phyloP scores from a whole-genome alignment of 2,797 vertebrate genomes.

The Hydrolagus colliei region DNA sequence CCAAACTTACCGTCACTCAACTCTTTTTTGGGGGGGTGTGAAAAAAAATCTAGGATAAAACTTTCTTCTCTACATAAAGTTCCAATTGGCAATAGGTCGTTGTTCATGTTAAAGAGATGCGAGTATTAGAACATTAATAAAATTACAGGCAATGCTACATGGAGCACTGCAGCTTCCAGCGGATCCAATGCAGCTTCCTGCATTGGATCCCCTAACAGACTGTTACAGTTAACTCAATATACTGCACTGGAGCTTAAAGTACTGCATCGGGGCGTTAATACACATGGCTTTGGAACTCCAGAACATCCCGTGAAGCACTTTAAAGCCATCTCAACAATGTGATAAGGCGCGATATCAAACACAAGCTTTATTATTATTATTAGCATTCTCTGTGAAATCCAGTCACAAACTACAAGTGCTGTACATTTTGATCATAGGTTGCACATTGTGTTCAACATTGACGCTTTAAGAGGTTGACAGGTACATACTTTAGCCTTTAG shows the following conservation, averaged over 20 bases:
- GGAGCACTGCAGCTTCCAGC: too few species aligned
- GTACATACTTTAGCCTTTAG: background rate
- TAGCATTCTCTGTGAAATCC: background rate
- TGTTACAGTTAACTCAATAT: background rate
- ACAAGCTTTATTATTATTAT: background rate
- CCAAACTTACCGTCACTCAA: conserved; percentile 1
- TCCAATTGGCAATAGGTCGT: background rate
- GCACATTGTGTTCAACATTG: background rate
- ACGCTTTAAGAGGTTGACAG: background rate
- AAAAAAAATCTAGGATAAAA: background rate
- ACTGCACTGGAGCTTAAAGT: background rate
- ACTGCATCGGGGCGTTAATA: too few species aligned
- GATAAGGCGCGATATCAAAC: too few species aligned
- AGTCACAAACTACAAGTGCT: background rate
- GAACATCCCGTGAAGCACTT: too few species aligned
- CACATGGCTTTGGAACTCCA: too few species aligned
- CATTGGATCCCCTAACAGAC: background rate
- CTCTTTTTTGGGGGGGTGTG: background rate
- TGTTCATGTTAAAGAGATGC: conserved; percentile 12
- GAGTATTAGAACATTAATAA: too few species aligned
- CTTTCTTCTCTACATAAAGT: background rate
- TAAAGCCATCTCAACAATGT: too few species aligned
- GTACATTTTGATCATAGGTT: background rate
- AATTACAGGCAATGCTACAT: too few species aligned
- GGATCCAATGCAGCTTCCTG: too few species aligned